Percentiles rank a stretch among this genome's conserved stretches.
Conservation (phyloP, 1,140 invertebrate species). For the Rhagoletis pomonella region DNA sequence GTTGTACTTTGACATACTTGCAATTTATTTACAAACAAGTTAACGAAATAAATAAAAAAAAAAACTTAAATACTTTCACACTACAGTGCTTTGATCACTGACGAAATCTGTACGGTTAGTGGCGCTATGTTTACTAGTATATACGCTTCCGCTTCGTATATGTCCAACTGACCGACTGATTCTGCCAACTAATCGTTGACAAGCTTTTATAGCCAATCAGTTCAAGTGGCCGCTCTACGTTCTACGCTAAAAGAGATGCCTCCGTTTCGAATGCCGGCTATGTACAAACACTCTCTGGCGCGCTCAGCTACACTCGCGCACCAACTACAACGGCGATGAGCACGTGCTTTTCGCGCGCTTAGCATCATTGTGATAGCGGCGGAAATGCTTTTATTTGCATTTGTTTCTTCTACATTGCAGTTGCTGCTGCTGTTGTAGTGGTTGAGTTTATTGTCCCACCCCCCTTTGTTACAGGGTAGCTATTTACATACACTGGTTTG, state of each 20-base stretch:
- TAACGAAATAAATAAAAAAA: background rate
- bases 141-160: background rate
- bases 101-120: background rate
- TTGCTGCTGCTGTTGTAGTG: background rate
- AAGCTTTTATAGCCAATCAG: constrained; percentile 41
- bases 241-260: background rate
- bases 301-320: background rate
- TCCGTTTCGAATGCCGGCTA: background rate
- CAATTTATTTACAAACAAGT: background rate
- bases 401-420: too few species aligned
- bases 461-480: background rate
- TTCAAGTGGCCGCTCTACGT: background rate
- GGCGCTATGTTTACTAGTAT: background rate
- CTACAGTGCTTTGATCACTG: background rate
- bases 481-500: background rate
- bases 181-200: background rate
- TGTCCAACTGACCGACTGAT: constrained; percentile 22
- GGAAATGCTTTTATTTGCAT: background rate
- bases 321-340: background rate
- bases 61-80: background rate
- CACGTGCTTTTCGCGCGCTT: background rate
- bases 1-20: background rate
- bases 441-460: background rate
- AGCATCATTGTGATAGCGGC: background rate
- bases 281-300: background rate